Evolutionary conservation across 2,113 vertebrate species (phyloP), one percentile per base, ranked within the genome.

Genomic region (Butastur rufipennis): DNA sequence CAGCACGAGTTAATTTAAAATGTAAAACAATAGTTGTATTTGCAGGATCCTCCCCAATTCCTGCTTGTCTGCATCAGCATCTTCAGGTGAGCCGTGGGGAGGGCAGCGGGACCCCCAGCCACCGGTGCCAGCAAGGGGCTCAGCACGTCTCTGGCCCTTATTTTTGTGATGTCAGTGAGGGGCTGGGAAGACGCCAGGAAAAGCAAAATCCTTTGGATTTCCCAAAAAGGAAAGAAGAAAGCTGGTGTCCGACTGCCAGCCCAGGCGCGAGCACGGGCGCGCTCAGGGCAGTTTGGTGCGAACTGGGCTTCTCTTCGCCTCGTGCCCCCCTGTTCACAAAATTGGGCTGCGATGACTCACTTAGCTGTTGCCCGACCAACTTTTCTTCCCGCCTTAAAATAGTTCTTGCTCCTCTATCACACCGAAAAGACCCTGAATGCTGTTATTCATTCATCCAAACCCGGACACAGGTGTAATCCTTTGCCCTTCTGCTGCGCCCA

Each of bases 251-350:
- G 5, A 29, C 10, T 13, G 34, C 67, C 61, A 65, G 83, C 75
- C 63, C 45, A 4, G 3, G 20, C 2, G 0, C 1, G 5, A 70
- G 77, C 75, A 32, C 5, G 1, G 58, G 22, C 10, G 0, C 4
- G 0, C 25, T 5, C 0, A 0, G 71, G 89, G 53, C 31, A 53
- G 52, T 22, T 22, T 21, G 31, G 22, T 12, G 13, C 3, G 0
- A 42, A 40, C 65, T 12, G 79, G 45, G 71, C 48, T 59, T 16
- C 73, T 27, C 61, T 27, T 73, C 0, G 0, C 72, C 77, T 68
- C 40, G 5, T 3, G 0, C 77, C 55, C 47, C 50, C 36, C 29
- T 15, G 1, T 8, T 5, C 10, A 81, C 81, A 84, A 47, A 36
- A 61, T 2, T 0, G n/a, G 87, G 55, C 72, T 62, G 42, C 2